Base-by-base conservation (phyloP, 2,113 vertebrate species). In the Scatophagus argus region DNA sequence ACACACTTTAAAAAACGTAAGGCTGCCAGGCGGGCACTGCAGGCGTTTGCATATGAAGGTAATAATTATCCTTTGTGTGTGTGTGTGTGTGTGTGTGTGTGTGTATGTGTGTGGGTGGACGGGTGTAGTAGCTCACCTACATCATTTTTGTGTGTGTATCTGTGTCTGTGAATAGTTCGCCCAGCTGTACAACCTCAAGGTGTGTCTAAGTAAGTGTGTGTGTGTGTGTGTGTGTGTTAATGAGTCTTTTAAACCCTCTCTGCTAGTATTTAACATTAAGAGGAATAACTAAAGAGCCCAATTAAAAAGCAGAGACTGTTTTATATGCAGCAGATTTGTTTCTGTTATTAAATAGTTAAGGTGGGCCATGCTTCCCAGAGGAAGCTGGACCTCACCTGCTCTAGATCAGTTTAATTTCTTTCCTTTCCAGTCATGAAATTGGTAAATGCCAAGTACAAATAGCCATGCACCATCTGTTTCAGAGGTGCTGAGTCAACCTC, bases 241-340 rank as follows among this genome's bases (percentile, higher is more conserved):
- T 94, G 90, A 93, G 86, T 86, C 89, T 93, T n/a, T 94, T 89
- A 88, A 90, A 92, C 70, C 79, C 70, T 89, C 80, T 88, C 74
- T 91, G 82, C 79, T 85, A 89, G 91, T 94, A 94, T 94, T 94
- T 95, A 95, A 95, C 88, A 90, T 90, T 89, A 94, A 91, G 88
- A 91, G 89, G 93, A 94, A 94, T 94, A 94, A 94, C 85, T 89
- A 91, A 92, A 81, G 88, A 90, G 90, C 89, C 86, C 91, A 93
- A 91, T 94, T 91, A 93, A 86, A 81, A 91, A 87, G 75, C 87
- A 79, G 52, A 84, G 85, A 70, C 58, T 61, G 32, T 52, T 88
- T 81, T 78, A 85, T 84, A 68, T 70, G 41, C 66, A 29, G 47
- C 43, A 59, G 19, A 81, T 76, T 72, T 70, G 38, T 82, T 69